These are phyloP conservation scores for Ophion ventricosus DNA, from an alignment of 2,888 invertebrate genomes.

Conservation along the genomic window DNA sequence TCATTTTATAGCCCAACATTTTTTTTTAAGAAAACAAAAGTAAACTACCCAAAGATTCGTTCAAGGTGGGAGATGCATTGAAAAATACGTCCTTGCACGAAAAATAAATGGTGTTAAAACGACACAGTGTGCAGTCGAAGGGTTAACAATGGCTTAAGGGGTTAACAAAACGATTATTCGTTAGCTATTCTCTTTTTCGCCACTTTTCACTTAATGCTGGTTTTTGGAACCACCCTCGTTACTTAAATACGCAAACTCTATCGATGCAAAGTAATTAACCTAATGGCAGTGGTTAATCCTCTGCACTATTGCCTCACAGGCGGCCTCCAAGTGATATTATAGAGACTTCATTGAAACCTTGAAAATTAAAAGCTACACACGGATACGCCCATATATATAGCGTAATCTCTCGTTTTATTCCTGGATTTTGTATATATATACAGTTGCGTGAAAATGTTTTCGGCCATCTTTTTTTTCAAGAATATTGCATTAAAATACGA, in stretches of 20 bases:
- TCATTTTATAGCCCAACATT: no score
- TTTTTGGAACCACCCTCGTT: constrained; percentile 39
- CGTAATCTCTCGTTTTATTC: background rate
- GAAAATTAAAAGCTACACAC: background rate
- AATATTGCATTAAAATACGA: no score
- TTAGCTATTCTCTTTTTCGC: constrained; percentile 21
- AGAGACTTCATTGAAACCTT: background rate
- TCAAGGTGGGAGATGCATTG: no score
- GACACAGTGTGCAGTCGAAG: no score
- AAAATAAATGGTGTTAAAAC: no score
- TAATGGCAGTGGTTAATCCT: constrained; percentile 47
- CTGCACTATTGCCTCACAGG: background rate
- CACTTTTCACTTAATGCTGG: background rate
- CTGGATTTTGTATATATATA: background rate
- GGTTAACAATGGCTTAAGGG: no score
- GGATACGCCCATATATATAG: background rate
- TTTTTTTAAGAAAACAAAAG: no score
- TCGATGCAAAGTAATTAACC: constrained; percentile 61
- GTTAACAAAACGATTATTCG: background rate
- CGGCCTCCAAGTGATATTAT: background rate
- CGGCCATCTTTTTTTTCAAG: no score
- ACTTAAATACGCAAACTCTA: constrained; percentile 57
- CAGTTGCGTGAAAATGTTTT: no score
- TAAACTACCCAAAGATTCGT: no score
- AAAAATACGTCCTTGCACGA: no score